Conservation (phyloP, 2,113 vertebrate genomes). For the Pomatostomus ruficeps region DNA sequence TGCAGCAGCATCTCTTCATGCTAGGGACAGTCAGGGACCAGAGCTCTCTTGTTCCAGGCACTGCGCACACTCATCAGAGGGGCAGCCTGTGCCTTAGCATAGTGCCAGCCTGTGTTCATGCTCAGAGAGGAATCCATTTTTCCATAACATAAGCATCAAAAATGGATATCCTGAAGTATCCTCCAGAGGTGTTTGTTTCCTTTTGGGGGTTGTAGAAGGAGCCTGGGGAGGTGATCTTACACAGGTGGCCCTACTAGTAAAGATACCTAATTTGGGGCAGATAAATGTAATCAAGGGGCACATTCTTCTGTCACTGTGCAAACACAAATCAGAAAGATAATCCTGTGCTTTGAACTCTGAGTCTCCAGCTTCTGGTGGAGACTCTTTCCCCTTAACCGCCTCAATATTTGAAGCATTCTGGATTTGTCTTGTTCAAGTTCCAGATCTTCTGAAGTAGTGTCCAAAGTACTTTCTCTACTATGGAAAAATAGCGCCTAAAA, state of each 20-base stretch:
- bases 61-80: accelerated
- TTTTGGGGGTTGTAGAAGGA: background rate
- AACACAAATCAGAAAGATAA: background rate
- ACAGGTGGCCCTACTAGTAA: background rate
- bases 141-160: background rate
- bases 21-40: background rate
- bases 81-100: background rate
- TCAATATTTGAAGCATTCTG: background rate
- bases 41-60: background rate
- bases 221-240: background rate
- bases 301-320: background rate
- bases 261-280: background rate
- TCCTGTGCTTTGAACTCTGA: background rate
- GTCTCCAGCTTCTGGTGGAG: background rate
- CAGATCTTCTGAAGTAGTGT: background rate
- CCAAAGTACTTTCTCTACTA: background rate
- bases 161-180: background rate
- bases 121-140: background rate
- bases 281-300: background rate
- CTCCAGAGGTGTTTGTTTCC: background rate
- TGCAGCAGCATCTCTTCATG: accelerated
- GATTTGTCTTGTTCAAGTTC: background rate
- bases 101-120: background rate
- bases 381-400: background rate
- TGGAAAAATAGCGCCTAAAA: background rate